Evolutionary conservation across 2,888 invertebrate species (phyloP).

Genomic region (Thymelicus sylvestris): DNA sequence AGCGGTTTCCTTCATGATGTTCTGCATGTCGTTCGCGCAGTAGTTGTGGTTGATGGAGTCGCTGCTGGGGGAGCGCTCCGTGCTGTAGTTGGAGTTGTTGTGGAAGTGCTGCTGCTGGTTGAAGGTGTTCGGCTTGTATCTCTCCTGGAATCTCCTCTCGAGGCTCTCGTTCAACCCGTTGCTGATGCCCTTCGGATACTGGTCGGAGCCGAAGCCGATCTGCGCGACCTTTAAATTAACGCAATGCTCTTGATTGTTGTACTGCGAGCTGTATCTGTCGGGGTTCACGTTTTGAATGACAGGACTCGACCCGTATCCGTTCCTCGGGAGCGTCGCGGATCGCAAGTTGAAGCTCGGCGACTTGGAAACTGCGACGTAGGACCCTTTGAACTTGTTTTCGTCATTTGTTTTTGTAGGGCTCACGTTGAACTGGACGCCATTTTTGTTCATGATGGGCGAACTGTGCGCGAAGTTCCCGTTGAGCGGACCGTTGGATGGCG

Average conservation of each 20-base stretch:
- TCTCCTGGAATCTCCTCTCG: conserved; percentile 79
- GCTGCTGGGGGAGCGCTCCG: conserved; percentile 75
- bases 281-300: conserved; percentile 75
- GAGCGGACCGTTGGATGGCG: conserved; percentile 61
- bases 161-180: conserved; percentile 76
- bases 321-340: conserved; percentile 90
- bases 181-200: conserved; percentile 83
- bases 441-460: conserved; percentile 83
- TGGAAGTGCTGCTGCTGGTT: conserved; percentile 75
- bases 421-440: conserved; percentile 82
- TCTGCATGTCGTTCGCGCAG: conserved; percentile 74
- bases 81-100: conserved; percentile 71
- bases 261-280: conserved; percentile 80
- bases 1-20: conserved; percentile 81
- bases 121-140: conserved; percentile 77
- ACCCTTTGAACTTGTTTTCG: conserved; percentile 73
- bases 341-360: conserved; percentile 81
- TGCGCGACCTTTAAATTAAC: conserved; percentile 86
- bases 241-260: conserved; percentile 81
- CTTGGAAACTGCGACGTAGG: conserved; percentile 70
- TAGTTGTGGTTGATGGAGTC: conserved; percentile 79
- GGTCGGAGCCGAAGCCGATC: conserved; percentile 85
- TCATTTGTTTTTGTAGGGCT: conserved; percentile 76
- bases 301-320: conserved; percentile 82
- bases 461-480: conserved; percentile 76